phyloP scores from a whole-genome alignment of 2,888 invertebrate species.

The Lysandra coridon region DNA sequence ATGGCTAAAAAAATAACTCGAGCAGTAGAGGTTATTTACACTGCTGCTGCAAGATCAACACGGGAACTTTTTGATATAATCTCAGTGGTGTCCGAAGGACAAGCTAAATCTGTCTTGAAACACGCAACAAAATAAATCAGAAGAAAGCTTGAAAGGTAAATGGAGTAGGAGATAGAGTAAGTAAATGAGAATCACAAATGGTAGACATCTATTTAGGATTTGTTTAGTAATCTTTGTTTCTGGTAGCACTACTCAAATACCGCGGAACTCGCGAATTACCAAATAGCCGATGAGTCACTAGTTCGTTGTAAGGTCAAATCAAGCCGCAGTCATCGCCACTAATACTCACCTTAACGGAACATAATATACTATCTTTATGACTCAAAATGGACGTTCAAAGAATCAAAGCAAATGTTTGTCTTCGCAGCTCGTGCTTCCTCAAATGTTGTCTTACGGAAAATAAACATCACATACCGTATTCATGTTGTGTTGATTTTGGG shows the following conservation, averaged over 20 bases:
- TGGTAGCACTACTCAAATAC: not conserved
- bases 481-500: not conserved
- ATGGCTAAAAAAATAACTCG: no score
- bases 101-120: no score
- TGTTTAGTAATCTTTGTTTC: not conserved
- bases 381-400: constrained; percentile 41
- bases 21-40: no score
- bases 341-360: constrained; percentile 28
- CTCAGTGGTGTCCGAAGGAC: no score
- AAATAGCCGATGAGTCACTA: constrained; percentile 3
- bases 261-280: constrained; percentile 15
- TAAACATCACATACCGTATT: not conserved
- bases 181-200: no score
- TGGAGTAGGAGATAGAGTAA: no score
- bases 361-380: constrained; percentile 37
- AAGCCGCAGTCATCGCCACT: constrained; percentile 1
- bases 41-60: no score
- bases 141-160: no score
- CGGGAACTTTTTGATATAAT: no score
- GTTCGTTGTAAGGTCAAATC: constrained; percentile 11
- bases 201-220: no score
- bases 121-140: no score
- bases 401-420: constrained; percentile 40
- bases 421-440: constrained; percentile 38
- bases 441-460: constrained; percentile 35